These are phyloP conservation scores for Onychomys torridus DNA, from an alignment of 2,797 vertebrate species.

Conservation along the genomic window DNA sequence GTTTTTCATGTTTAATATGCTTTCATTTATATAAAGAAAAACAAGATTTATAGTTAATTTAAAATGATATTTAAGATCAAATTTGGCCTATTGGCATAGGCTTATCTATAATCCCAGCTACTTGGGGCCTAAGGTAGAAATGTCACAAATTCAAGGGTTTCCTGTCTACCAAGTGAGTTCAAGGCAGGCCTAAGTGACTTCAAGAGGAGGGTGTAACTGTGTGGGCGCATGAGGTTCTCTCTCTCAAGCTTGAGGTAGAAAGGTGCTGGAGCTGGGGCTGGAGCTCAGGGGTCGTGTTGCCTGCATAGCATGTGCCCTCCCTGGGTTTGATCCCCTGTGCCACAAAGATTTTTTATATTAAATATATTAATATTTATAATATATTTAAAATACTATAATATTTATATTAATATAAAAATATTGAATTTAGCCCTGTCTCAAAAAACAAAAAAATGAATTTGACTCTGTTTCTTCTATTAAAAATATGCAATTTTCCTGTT, in stretches of 20 bases:
- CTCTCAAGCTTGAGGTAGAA: neutral
- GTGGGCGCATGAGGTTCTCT: neutral
- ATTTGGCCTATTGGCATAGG: neutral
- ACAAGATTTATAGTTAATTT: constrained; percentile 4
- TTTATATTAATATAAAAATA: neutral
- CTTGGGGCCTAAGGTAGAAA: neutral
- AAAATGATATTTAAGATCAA: constrained; percentile 40
- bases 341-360: neutral
- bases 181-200: neutral
- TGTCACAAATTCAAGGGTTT: neutral
- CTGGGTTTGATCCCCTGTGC: neutral
- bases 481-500: constrained; percentile 35
- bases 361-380: neutral
- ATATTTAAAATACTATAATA: neutral
- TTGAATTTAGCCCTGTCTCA: neutral
- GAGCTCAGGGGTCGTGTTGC: neutral
- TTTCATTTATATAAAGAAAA: constrained; percentile 48
- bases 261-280: neutral
- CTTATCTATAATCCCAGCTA: neutral
- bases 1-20: neutral
- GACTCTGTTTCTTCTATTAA: constrained; percentile 51
- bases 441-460: constrained; percentile 16
- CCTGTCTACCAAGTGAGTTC: neutral
- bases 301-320: neutral
- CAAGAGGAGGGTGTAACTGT: neutral